Evolutionary conservation across 2,888 invertebrate genomes (phyloP).

Genomic region (Gandaritis pyraliata): DNA sequence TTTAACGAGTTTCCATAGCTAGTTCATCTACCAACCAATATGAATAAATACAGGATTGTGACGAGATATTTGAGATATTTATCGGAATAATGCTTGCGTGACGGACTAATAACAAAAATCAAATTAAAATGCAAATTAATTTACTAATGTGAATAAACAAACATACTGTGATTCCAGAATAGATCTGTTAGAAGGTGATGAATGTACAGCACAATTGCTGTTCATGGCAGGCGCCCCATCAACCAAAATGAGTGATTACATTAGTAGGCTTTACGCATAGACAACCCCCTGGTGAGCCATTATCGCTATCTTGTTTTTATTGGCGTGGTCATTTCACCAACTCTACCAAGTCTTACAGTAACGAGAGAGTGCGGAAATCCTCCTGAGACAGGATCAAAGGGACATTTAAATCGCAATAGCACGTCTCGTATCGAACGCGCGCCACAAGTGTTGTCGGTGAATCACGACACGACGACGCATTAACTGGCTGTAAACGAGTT

Average conservation of each 20-base stretch:
- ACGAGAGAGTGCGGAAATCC: neutral
- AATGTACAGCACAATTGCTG: neutral
- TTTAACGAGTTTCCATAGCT: constrained; percentile 23
- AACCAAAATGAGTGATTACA: neutral
- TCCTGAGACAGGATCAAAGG: constrained; percentile 1
- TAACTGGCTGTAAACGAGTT: constrained; percentile 42
- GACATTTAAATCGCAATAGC: constrained; percentile 17
- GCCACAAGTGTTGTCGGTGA: constrained; percentile 42
- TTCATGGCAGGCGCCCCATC: neutral
- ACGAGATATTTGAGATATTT: neutral
- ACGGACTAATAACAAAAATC: too few relatives aligned
- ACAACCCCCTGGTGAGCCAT: constrained; percentile 5
- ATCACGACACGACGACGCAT: constrained; percentile 48
- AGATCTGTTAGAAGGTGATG: too few relatives aligned
- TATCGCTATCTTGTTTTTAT: constrained; percentile 1
- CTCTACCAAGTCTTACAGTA: neutral
- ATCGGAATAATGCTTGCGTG: neutral
- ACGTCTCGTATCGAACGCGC: constrained; percentile 25
- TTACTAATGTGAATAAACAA: too few relatives aligned
- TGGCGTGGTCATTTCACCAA: neutral
- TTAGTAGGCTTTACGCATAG: constrained; percentile 4
- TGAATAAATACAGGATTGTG: neutral
- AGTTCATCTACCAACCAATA: constrained; percentile 1
- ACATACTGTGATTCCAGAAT: too few relatives aligned
- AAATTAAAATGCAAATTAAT: too few relatives aligned